Base-by-base conservation (phyloP, 2,888 invertebrate species). In the Melipona bicolor region DNA sequence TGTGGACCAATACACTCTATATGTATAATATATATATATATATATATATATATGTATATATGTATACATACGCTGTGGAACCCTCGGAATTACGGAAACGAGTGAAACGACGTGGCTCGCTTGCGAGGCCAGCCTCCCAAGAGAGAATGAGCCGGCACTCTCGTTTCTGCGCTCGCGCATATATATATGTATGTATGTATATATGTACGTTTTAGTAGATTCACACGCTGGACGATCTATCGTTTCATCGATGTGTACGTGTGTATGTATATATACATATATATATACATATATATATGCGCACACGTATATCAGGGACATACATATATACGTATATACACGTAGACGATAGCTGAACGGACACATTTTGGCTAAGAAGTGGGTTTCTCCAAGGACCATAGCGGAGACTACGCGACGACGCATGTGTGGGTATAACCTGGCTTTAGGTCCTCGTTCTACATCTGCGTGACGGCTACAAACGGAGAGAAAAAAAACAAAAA, bases 141-240 rank as follows among this genome's bases (percentile, higher is more conserved):
- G 50, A 59, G 90, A 89, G 89, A 89, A 89, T 89, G 89, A 90
- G 84, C 89, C 89, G 89, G 89, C 89, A 89, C 88, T 89, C 89
- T 89, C 89, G 79, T 85, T 59, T 84, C 76, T 83, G 88, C 86
- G 85, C 77, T 86, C 79, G 79, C 79, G 77, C 84, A 79, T 69
- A 62, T 52, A 64, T 49, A 50, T 70, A 50, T 67, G 52, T 36
- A 19, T 52, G 19, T 69, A 70, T 73, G 21, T 56, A 72, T 72
- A 19, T 19, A 59, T 50, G 68, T 62, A 50, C n/a, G 32, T 52
- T 5, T 1, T 52, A 52, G 56, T 59, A 3, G 5, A 59, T 59
- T n/a, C 43, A 43, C 43, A 27, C 61, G 15, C 75, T 83, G 78
- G 82, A 86, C 89, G 77, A 80, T 84, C 65, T 85, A 73, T 83